phyloP scores from a whole-genome alignment of 2,888 invertebrate genomes.

The Micoletzkya japonica region DNA sequence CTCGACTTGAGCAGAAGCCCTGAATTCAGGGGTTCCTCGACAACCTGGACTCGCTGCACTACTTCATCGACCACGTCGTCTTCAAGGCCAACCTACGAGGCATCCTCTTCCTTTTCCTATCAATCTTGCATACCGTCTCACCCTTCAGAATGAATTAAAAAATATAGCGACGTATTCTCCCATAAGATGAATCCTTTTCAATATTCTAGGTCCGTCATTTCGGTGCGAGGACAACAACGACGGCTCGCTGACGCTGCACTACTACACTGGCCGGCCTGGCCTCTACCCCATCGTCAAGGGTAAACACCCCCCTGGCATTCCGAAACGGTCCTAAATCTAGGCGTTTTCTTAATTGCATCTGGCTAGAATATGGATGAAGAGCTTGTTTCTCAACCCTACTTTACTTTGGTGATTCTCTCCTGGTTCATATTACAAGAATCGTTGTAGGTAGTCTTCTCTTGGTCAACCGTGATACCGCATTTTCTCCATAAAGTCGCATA shows the following conservation, averaged over 20 bases:
- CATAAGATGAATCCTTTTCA: neutral
- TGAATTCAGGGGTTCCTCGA: conserved; percentile 77
- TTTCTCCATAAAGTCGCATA: too few species aligned
- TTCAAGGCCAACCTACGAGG: conserved; percentile 39
- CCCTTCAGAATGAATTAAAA: neutral
- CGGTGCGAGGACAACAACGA: conserved; percentile 86
- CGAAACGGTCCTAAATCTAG: too few species aligned
- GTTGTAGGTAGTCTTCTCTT: too few species aligned
- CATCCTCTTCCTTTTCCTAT: too few species aligned
- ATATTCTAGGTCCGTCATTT: conserved; percentile 76
- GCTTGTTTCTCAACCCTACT: too few species aligned
- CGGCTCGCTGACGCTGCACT: conserved; percentile 85
- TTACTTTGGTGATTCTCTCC: too few species aligned
- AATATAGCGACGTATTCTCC: neutral
- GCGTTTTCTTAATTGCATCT: too few species aligned
- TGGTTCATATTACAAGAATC: too few species aligned
- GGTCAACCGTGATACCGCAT: too few species aligned
- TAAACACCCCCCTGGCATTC: too few species aligned
- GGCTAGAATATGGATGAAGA: too few species aligned
- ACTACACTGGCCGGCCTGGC: conserved; percentile 90
- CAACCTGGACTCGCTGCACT: conserved; percentile 90
- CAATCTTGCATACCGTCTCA: too few species aligned
- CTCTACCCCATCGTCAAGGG: conserved; percentile 84
- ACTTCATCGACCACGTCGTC: conserved; percentile 57
- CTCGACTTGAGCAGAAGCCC: neutral